A percentile compares a stretch with the other conserved stretches of the same genome.
Conservation (phyloP, 2,797 vertebrate species). For the Ciconia nigra region DNA sequence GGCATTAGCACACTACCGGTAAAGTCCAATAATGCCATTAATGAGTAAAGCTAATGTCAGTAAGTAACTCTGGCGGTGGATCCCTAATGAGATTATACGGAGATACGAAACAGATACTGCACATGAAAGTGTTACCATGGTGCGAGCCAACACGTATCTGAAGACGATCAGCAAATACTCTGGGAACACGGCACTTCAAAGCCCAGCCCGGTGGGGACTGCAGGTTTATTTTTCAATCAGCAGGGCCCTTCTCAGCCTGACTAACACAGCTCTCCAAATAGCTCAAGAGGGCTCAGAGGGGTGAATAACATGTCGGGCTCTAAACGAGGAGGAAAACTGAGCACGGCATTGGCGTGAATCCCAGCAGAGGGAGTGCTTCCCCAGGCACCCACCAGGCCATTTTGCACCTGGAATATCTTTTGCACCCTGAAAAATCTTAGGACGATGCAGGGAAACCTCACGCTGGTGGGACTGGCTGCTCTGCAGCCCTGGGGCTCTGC, state of each 20-base stretch:
- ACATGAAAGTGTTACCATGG: constrained; percentile 29
- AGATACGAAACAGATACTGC: constrained; percentile 22
- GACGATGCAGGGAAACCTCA: neutral
- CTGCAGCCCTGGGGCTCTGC: neutral
- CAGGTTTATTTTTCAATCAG: constrained; percentile 3
- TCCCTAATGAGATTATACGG: constrained; percentile 32
- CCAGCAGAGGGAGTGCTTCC: neutral
- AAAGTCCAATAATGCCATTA: constrained; percentile 28
- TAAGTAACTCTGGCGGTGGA: constrained; percentile 36
- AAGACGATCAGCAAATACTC: neutral
- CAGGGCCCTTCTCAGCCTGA: constrained; percentile 8
- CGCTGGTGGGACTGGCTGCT: neutral
- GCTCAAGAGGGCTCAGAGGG: neutral
- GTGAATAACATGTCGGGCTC: neutral
- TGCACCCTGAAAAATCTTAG: neutral
- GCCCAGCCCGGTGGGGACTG: neutral
- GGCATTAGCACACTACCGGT: neutral
- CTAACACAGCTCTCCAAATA: constrained; percentile 18
- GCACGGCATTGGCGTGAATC: neutral
- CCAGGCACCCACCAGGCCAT: fast-evolving
- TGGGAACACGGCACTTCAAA: constrained; percentile 42
- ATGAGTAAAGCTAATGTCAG: constrained; percentile 18
- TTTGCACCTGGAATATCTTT: neutral
- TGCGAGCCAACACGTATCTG: neutral
- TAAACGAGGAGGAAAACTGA: neutral